A percentile compares a stretch with the other conserved stretches of the same genome.
Evolutionary conservation across 2,113 vertebrate species (phyloP).

Genomic region (Xenopus laevis): DNA sequence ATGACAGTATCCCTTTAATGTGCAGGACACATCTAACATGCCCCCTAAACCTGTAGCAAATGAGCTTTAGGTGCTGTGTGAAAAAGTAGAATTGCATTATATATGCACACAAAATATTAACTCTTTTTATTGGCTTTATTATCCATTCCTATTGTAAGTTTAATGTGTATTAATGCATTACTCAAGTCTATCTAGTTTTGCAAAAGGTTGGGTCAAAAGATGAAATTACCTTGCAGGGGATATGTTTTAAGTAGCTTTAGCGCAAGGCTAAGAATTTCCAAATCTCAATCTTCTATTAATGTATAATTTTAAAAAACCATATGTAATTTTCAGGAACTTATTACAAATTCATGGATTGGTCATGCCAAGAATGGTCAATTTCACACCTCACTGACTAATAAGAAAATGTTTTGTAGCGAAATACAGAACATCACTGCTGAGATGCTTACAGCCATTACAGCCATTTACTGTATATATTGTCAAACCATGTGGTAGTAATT

Average conservation of each 20-base stretch:
- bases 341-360: constrained; percentile 25
- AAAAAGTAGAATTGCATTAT: too few species aligned
- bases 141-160: neutral
- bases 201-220: neutral
- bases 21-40: too few species aligned
- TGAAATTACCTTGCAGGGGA: constrained; percentile 12
- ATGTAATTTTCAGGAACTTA: constrained; percentile 12
- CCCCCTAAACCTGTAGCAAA: too few species aligned
- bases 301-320: constrained; percentile 14
- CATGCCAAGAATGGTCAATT: constrained; percentile 27
- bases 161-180: neutral
- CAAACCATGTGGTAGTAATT: too few species aligned
- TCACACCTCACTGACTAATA: constrained; percentile 24
- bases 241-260: constrained; percentile 11
- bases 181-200: neutral
- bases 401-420: constrained; percentile 4
- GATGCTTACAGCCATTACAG: neutral
- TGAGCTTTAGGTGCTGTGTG: too few species aligned
- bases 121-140: too few species aligned
- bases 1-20: too few species aligned
- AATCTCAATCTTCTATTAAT: constrained; percentile 24
- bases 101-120: too few species aligned
- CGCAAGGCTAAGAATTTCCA: constrained; percentile 19
- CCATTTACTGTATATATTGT: too few species aligned
- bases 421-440: neutral